Conservation (phyloP, 2,113 vertebrate species). For the Euleptes europaea region DNA sequence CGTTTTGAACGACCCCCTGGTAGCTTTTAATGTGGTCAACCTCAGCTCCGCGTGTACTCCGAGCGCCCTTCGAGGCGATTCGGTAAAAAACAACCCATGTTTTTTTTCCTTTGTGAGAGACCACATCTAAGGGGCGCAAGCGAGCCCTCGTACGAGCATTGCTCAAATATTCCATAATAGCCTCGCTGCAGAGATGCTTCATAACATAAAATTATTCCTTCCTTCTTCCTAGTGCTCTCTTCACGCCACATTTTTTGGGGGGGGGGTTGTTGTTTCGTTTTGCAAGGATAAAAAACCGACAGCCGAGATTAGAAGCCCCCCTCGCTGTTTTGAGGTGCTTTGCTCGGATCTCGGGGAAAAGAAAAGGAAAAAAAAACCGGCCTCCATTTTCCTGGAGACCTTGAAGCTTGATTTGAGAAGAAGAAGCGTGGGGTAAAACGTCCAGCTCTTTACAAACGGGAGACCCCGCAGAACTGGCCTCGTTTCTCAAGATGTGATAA, state of each 20-base stretch:
- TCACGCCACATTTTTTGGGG: not conserved
- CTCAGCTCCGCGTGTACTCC: not conserved
- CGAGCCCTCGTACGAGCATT: not conserved
- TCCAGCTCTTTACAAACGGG: constrained; percentile 77
- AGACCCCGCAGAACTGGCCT: constrained; percentile 81
- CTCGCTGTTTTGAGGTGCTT: not conserved
- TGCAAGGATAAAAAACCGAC: constrained; percentile 14
- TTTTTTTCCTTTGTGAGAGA: fast-evolving
- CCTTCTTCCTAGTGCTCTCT: not conserved
- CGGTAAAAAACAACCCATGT: fast-evolving
- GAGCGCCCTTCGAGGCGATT: not conserved
- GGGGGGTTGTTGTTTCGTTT: not conserved
- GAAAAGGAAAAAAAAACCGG: constrained; percentile 50
- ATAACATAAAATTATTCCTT: not conserved
- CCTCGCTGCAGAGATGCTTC: not conserved
- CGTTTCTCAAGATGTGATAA: constrained; percentile 87
- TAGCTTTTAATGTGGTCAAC: not conserved
- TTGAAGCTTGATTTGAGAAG: constrained; percentile 87
- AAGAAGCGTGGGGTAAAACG: constrained; percentile 77
- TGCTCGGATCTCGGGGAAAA: too few species aligned
- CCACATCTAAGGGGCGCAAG: fast-evolving
- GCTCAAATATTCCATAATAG: fast-evolving
- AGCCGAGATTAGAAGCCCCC: not conserved
- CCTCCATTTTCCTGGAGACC: constrained; percentile 81
- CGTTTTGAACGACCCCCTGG: not conserved